Percentiles rank a stretch among this genome's conserved stretches.
phyloP scores from a whole-genome alignment of 2,797 vertebrate genomes.

The Silurus lanzhouensis region DNA sequence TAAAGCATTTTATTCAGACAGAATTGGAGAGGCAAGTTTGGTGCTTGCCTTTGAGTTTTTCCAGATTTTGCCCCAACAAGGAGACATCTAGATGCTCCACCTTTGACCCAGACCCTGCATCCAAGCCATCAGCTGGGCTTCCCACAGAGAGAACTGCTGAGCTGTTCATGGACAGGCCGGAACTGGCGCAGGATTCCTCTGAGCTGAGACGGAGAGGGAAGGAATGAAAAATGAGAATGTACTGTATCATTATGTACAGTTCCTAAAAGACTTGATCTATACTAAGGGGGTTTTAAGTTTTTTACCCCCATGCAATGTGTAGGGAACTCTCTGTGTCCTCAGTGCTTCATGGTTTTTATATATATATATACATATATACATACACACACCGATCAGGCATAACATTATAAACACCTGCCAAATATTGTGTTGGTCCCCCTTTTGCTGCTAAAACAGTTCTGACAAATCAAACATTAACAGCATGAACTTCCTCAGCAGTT shows the following conservation, averaged over 20 bases:
- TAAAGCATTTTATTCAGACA: neutral
- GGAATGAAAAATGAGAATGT: neutral
- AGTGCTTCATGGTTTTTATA: constrained; percentile 6
- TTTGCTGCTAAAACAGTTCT: too few relatives aligned
- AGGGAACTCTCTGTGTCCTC: constrained; percentile 8
- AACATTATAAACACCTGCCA: too few relatives aligned
- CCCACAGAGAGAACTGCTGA: constrained; percentile 58
- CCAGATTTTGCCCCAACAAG: constrained; percentile 56
- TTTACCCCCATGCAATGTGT: constrained; percentile 24
- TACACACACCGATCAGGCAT: too few relatives aligned
- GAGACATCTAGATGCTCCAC: constrained; percentile 59
- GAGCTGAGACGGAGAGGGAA: constrained; percentile 55
- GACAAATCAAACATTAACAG: too few relatives aligned
- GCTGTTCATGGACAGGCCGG: constrained; percentile 57
- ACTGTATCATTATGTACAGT: neutral
- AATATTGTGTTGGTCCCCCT: too few relatives aligned
- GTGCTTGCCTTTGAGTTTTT: constrained; percentile 65
- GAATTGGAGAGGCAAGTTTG: neutral
- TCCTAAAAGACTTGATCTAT: neutral
- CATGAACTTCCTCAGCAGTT: too few relatives aligned
- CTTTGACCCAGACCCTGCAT: constrained; percentile 27
- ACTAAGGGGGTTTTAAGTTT: neutral
- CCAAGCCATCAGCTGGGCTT: neutral
- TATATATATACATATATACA: too few relatives aligned
- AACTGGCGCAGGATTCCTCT: constrained; percentile 60